phyloP scores from a whole-genome alignment of 2,797 vertebrate genomes.

The Acanthurus lineatus region DNA sequence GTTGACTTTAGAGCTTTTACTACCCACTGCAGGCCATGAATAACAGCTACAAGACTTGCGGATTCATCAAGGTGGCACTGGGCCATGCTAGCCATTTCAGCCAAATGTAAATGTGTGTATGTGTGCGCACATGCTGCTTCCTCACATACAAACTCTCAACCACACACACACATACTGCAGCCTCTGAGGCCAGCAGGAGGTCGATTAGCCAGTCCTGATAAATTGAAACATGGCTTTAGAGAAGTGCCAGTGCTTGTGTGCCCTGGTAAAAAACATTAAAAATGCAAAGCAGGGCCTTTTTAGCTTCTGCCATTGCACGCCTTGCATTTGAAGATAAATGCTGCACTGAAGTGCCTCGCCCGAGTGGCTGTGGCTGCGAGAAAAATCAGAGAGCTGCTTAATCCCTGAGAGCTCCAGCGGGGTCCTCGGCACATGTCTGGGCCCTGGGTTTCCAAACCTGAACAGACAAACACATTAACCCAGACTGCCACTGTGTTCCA shows the following conservation, averaged over 20 bases:
- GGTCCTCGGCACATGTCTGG: constrained; percentile 62
- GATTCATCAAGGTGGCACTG: constrained; percentile 30
- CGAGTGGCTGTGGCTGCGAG: constrained; percentile 51
- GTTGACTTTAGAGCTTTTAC: constrained; percentile 50
- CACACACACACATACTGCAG: constrained; percentile 12
- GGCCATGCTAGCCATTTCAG: constrained; percentile 35
- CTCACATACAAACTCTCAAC: constrained; percentile 12
- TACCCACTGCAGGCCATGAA: constrained; percentile 35
- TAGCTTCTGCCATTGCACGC: constrained; percentile 69
- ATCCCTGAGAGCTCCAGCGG: constrained; percentile 76
- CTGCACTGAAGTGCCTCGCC: constrained; percentile 72
- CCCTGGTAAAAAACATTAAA: constrained; percentile 81
- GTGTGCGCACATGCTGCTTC: not conserved
- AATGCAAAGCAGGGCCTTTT: constrained; percentile 83
- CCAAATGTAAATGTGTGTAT: constrained; percentile 38
- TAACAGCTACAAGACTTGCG: constrained; percentile 33
- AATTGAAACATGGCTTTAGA: constrained; percentile 82
- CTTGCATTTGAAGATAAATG: constrained; percentile 85
- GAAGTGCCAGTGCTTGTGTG: constrained; percentile 65
- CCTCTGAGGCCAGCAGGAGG: constrained; percentile 66
- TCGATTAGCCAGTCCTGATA: constrained; percentile 80
- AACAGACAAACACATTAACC: constrained; percentile 74
- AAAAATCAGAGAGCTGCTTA: constrained; percentile 73
- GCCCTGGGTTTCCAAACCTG: constrained; percentile 59
- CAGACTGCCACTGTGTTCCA: constrained; percentile 53